These are phyloP conservation scores for Anser cygnoides DNA, from an alignment of 2,113 vertebrate species.

Conservation along the genomic window DNA sequence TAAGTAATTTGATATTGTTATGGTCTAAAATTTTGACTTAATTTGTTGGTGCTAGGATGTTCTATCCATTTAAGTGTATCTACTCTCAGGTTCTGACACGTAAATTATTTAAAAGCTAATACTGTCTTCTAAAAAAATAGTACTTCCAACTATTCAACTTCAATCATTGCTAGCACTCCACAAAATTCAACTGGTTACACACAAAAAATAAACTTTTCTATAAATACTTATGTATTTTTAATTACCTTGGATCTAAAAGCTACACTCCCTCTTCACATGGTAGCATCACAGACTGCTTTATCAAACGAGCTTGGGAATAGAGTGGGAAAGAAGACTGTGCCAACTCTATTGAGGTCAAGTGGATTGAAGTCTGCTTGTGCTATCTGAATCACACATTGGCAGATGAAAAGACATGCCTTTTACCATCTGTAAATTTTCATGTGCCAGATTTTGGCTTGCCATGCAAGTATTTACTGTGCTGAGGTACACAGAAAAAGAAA, in stretches of 20 bases:
- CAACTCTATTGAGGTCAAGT: slow-evolving; percentile 72
- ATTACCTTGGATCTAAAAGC: slow-evolving; percentile 11
- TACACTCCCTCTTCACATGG: neutral
- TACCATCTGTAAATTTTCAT: slow-evolving; percentile 64
- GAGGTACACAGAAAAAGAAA: slow-evolving; percentile 20
- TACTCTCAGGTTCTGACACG: neutral
- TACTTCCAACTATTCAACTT: neutral
- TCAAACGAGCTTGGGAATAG: slow-evolving; percentile 3
- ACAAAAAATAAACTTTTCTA: neutral
- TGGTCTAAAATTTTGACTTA: neutral
- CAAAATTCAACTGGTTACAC: neutral
- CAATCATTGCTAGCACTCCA: neutral
- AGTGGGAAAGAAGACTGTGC: slow-evolving; percentile 61
- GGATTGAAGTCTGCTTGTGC: slow-evolving; percentile 72
- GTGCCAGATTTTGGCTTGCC: slow-evolving; percentile 60
- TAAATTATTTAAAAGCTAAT: neutral
- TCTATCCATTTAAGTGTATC: neutral
- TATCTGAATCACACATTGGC: slow-evolving; percentile 67
- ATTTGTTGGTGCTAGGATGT: neutral
- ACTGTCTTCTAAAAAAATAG: neutral
- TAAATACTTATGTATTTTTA: neutral
- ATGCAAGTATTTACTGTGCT: slow-evolving; percentile 28
- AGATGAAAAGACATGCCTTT: slow-evolving; percentile 72
- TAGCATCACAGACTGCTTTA: neutral
- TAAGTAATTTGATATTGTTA: neutral